Evolutionary conservation across 37 sponge, comb jelly and placozoan genomes (phyloP).

Genomic region (Chondrosia reniformis): DNA sequence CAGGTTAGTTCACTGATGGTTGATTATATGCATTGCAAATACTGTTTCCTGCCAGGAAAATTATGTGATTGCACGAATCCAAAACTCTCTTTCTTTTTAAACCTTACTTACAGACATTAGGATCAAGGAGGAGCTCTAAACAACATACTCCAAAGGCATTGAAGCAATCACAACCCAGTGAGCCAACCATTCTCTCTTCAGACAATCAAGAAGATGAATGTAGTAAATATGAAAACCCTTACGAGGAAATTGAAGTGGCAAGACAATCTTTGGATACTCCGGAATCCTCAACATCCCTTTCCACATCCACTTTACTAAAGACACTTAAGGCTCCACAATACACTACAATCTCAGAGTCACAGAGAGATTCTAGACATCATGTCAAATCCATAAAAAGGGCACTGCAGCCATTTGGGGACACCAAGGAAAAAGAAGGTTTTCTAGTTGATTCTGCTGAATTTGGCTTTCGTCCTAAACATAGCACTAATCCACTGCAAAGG

Average conservation of each 20-base stretch:
- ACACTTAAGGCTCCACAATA: conserved; percentile 7
- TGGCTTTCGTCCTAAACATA: conserved; percentile 55
- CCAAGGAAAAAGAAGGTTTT: neutral
- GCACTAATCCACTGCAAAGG: conserved; percentile 46
- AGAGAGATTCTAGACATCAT: neutral
- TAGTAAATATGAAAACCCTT: no score
- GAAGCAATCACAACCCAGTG: no score
- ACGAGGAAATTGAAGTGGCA: neutral
- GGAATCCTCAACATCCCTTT: neutral
- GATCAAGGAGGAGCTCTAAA: neutral
- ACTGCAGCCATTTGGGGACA: neutral
- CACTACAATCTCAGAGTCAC: neutral
- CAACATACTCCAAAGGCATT: no score
- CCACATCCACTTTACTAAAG: neutral
- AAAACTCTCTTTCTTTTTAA: no score
- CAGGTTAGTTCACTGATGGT: neutral
- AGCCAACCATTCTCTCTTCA: no score
- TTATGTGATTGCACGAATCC: neutral
- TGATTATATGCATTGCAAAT: neutral
- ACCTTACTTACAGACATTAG: neutral
- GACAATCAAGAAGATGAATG: no score
- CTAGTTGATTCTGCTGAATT: conserved; percentile 29
- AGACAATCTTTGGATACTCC: neutral
- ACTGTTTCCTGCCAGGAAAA: neutral
- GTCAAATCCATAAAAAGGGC: conserved; percentile 52